Evolutionary conservation across 2,888 invertebrate species (phyloP), one percentile per base, ranked within the genome.

Genomic region (Zeuzera pyrina): DNA sequence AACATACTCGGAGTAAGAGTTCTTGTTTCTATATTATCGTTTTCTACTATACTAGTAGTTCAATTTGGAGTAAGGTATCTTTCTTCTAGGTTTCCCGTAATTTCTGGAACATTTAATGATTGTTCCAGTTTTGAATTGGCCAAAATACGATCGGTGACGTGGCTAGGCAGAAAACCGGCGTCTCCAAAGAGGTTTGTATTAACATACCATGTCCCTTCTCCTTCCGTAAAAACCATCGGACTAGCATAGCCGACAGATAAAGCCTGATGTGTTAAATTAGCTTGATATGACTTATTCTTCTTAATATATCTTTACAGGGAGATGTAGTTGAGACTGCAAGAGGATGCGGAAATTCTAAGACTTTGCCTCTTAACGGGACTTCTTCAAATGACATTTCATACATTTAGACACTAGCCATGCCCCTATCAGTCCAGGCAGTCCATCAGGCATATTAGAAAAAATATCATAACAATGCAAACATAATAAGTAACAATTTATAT

Each of bases 111-210:
- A n/a, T n/a, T n/a, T n/a, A n/a, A n/a, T n/a, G n/a, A n/a, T n/a
- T n/a, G n/a, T n/a, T n/a, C n/a, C n/a, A n/a, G n/a, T n/a, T n/a
- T n/a, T n/a, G 37, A 33, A 35, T 32, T 33, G 26, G 31, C 10
- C 23, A 33, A 27, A 30, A 30, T 24, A 14, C 38, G 37, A 40
- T 42, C 41, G 36, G 41, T 38, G 28, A 44, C 16, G 25, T 38
- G 35, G 32, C 41, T 40, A 3, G 40, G 34, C 15, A 36, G 31
- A 23, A 29, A 43, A 34, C 41, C 41, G 21, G 29, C 32, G 19
- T 45, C 40, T 13, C 22, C 13, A 22, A 44, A 44, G n/a, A 44
- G 39, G 10, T 38, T 25, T 32, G 38, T 41, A 15, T 39, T 41
- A 25, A 31, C 12, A 5, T 26, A 27, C 32, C 32, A 27, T 4